A percentile compares a stretch with the other conserved stretches of the same genome.
Conservation (phyloP, 2,113 vertebrate genomes). For the Rallus limicola region DNA sequence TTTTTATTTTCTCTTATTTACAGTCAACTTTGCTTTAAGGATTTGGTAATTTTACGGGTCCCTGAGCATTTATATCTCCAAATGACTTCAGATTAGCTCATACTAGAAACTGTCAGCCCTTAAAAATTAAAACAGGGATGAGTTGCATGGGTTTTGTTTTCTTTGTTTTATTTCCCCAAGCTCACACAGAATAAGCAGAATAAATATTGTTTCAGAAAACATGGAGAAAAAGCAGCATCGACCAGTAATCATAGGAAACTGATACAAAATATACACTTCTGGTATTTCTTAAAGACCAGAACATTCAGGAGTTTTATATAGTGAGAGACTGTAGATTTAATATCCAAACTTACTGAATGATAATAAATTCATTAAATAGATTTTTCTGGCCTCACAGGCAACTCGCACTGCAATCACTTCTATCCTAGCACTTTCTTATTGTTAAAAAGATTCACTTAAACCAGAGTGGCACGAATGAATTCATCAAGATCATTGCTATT, state of each 20-base stretch:
- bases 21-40: background rate
- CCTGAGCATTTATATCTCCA: background rate
- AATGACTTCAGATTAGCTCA: background rate
- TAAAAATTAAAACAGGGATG: background rate
- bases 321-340: background rate
- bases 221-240: background rate
- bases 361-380: constrained; percentile 11
- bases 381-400: background rate
- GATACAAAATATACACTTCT: background rate
- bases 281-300: background rate
- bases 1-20: background rate
- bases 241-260: background rate
- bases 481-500: constrained; percentile 69
- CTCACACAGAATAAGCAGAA: background rate
- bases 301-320: background rate
- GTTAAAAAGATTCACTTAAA: constrained; percentile 69
- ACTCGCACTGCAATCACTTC: constrained; percentile 15
- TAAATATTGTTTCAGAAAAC: background rate
- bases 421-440: constrained; percentile 66
- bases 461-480: constrained; percentile 28
- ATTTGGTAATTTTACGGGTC: background rate
- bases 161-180: background rate
- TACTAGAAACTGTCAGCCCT: background rate
- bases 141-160: background rate
- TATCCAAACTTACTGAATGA: background rate